These are phyloP conservation scores for Microctonus brassicae DNA, from an alignment of 2,888 invertebrate species.

Conservation along the genomic window DNA sequence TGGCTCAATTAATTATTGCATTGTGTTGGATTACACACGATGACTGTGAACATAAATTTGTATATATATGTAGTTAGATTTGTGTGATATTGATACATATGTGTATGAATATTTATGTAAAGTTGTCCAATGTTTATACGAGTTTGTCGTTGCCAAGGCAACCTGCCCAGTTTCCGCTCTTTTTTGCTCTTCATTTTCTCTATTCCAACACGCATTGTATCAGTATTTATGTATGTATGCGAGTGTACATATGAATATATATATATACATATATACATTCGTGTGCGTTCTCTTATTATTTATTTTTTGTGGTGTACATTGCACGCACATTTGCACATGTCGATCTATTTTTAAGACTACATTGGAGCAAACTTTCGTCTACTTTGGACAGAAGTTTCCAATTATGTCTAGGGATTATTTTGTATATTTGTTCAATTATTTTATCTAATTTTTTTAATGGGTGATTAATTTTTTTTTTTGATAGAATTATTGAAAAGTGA, in stretches of 20 bases:
- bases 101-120: too few species aligned
- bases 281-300: not conserved
- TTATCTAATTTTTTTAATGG: too few species aligned
- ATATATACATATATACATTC: not conserved
- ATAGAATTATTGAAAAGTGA: too few species aligned
- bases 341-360: not conserved
- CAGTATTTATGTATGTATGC: too few species aligned
- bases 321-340: constrained; percentile 12
- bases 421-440: too few species aligned
- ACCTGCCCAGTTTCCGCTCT: constrained; percentile 45
- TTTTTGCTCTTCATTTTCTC: constrained; percentile 8
- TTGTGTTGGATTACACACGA: not conserved
- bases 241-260: not conserved
- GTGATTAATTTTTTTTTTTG: too few species aligned
- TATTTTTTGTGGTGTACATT: not conserved
- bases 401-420: too few species aligned
- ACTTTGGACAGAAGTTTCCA: not conserved
- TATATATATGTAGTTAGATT: not conserved
- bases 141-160: constrained; percentile 60
- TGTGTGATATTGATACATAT: not conserved
- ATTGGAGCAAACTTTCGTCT: not conserved
- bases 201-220: too few species aligned
- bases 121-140: constrained; percentile 36
- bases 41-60: not conserved
- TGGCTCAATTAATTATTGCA: constrained; percentile 6